These are phyloP conservation scores for Malurus splendens DNA, from an alignment of 2,797 vertebrate genomes.

Conservation along the genomic window DNA sequence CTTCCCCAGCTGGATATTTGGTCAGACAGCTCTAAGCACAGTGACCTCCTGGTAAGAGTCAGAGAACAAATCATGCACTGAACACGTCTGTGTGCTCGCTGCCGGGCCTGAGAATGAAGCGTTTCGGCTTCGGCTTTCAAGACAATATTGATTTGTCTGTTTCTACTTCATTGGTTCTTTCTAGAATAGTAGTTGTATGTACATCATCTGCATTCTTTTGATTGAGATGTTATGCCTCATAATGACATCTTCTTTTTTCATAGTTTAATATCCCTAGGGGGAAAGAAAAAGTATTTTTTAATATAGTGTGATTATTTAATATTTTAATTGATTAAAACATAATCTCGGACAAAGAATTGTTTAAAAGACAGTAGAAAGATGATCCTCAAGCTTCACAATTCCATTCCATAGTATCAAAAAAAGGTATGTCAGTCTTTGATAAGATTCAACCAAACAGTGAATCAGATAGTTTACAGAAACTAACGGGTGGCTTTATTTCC, in stretches of 20 bases:
- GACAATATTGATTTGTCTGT: neutral
- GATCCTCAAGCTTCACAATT: too few relatives aligned
- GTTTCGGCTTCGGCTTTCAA: neutral
- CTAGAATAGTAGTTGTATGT: neutral
- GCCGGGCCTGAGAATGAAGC: neutral
- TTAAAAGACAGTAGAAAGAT: too few relatives aligned
- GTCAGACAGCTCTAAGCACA: conserved; percentile 88
- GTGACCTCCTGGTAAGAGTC: conserved; percentile 81
- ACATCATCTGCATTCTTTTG: neutral
- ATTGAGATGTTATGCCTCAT: neutral
- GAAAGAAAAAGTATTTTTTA: neutral
- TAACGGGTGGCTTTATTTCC: too few relatives aligned
- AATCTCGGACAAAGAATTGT: too few relatives aligned
- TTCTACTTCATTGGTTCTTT: neutral
- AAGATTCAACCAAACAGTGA: too few relatives aligned
- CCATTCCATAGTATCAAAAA: too few relatives aligned
- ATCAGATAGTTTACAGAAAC: too few relatives aligned
- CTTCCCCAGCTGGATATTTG: conserved; percentile 75
- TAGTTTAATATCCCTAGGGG: neutral
- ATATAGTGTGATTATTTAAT: too few relatives aligned
- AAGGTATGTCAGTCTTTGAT: too few relatives aligned
- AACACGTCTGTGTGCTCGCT: neutral
- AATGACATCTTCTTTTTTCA: neutral
- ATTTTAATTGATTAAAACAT: too few relatives aligned
- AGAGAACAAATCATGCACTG: neutral